These are phyloP conservation scores for Dipodomys ordii DNA, from an alignment of 2,113 vertebrate species.

Conservation along the genomic window DNA sequence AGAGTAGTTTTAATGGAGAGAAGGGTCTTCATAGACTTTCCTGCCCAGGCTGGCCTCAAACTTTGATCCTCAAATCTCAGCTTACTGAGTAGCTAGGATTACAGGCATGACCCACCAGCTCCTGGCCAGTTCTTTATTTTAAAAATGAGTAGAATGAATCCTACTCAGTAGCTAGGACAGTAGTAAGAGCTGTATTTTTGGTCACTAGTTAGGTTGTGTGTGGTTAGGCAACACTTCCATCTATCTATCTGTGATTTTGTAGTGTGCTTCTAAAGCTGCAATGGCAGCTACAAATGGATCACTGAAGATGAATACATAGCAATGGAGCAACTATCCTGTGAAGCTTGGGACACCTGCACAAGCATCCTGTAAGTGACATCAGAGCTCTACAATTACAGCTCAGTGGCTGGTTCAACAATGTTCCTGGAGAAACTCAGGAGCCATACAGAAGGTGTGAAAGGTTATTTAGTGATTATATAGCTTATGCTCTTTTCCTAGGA, in stretches of 20 bases:
- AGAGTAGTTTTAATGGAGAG: too few relatives aligned
- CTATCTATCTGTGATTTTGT: background rate
- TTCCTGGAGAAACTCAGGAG: background rate
- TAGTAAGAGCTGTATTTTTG: background rate
- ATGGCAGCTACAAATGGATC: background rate
- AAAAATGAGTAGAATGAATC: too few relatives aligned
- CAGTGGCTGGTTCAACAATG: background rate
- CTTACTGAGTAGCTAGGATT: too few relatives aligned
- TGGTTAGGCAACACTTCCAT: background rate
- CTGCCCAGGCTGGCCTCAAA: too few relatives aligned
- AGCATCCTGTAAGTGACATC: conserved; percentile 26
- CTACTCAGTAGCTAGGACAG: background rate
- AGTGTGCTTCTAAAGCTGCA: conserved; percentile 29
- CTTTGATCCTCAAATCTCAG: too few relatives aligned
- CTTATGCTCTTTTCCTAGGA: background rate
- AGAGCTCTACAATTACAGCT: background rate
- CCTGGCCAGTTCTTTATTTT: too few relatives aligned
- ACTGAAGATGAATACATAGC: background rate
- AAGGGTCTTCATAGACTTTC: too few relatives aligned
- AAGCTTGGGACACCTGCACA: background rate
- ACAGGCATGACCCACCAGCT: too few relatives aligned
- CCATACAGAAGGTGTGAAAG: background rate
- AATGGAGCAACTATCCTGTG: background rate
- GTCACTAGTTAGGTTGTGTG: background rate
- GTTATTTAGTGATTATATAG: conserved; percentile 41